Base-by-base conservation (phyloP, 2,888 invertebrate genomes). In the Eupsilia transversa region DNA sequence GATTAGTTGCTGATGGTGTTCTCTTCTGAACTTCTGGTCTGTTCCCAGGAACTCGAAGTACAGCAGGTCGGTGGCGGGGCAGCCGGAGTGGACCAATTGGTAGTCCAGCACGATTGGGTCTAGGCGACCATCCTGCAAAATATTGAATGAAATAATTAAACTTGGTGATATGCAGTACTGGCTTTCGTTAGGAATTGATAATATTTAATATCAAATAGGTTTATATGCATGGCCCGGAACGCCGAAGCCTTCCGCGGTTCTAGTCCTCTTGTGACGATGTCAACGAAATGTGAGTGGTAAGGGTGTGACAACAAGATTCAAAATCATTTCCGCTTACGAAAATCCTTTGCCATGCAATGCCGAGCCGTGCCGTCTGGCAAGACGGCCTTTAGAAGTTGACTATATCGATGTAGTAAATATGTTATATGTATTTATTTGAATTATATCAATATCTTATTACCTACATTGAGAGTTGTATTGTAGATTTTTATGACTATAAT, bases 21-120 rank as follows among this genome's bases (percentile, higher is more conserved):
- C 49, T 1, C 43, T 74, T 2, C 94, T 86, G 91, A 94, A 94
- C 76, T 89, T 75, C 76, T 86, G 87, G 85, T 94, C 93, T 0
- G 94, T 88, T 63, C 92, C 92, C 59, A 87, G 79, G 78, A 91
- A 90, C 70, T 92, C 84, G 72, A 94, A 89, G 88, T 92, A 93
- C 7, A 93, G 49, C 23, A 94, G 87, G 84, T 94, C 94, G 0
- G 77, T 70, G 5, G 84, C 85, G 0, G 90, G 90, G 38, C 89
- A 85, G 2, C 93, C 93, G 0, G 88, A 43, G 79, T 90, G 91
- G 2, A 93, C 67, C 0, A 92, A 91, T 73, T 94, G 94, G 77
- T 89, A 92, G 81, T 94, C 94, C 38, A 93, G 83, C 3, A 87
- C 88, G 0, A 92, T 84, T 0, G 89, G 78, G 2, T 89, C 83